Evolutionary conservation across 53 echinoderm and acorn worm species (phyloP).

Genomic region (Mesocentrotus franciscanus): DNA sequence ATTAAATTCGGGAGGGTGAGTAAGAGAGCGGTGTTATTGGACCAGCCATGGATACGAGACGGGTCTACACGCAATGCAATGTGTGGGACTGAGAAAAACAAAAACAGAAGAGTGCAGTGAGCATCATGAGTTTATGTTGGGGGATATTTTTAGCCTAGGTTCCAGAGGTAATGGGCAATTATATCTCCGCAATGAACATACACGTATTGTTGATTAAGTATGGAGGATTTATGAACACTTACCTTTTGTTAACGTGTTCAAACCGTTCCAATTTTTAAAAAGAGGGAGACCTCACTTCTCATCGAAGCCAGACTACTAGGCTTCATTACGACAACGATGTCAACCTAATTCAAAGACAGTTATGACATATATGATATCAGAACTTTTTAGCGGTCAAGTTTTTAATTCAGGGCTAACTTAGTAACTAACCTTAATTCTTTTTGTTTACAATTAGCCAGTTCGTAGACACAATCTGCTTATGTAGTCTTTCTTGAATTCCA

Average conservation of each 20-base stretch:
- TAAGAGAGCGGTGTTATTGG: conserved; percentile 20
- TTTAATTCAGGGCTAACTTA: neutral
- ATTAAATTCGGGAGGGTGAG: conserved; percentile 38
- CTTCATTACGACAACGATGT: too few species aligned
- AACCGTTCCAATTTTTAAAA: neutral
- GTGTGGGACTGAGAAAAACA: conserved; percentile 1
- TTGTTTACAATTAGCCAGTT: neutral
- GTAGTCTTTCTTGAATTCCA: neutral
- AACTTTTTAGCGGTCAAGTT: too few species aligned
- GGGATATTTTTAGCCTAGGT: neutral
- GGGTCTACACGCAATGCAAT: conserved; percentile 34
- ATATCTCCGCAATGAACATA: neutral
- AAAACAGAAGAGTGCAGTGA: neutral
- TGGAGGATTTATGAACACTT: neutral
- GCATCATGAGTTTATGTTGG: too few species aligned
- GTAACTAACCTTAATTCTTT: neutral
- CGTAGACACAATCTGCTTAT: neutral
- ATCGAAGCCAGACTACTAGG: neutral
- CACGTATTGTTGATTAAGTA: neutral
- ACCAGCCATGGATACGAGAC: neutral
- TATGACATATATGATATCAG: too few species aligned
- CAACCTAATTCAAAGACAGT: too few species aligned
- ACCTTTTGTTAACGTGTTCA: too few species aligned
- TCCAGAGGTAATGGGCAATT: neutral
- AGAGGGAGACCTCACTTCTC: neutral